A percentile compares a stretch with the other conserved stretches of the same genome.
Evolutionary conservation across 2,888 invertebrate genomes (phyloP).

Genomic region (Sarcophaga variegata): DNA sequence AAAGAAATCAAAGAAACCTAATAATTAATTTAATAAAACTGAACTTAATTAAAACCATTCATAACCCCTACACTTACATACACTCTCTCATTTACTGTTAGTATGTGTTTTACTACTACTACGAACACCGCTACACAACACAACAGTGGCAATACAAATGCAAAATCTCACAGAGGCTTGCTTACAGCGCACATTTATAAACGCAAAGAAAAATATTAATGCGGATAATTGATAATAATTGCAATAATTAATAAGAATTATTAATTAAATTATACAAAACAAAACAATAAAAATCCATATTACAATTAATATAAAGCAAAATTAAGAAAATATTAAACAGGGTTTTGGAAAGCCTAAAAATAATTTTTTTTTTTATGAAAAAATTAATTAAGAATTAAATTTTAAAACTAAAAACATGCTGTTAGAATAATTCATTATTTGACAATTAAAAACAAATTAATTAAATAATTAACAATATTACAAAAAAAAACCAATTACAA

Average conservation of each 20-base stretch:
- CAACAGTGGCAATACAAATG: background rate
- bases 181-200: background rate
- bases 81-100: background rate
- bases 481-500: too few species aligned
- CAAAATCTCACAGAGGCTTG: constrained; percentile 9
- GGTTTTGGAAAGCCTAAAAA: background rate
- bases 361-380: too few species aligned
- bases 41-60: constrained; percentile 58
- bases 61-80: background rate
- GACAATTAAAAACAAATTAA: too few species aligned
- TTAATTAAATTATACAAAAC: constrained; percentile 32
- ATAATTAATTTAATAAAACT: constrained; percentile 60
- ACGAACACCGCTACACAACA: background rate
- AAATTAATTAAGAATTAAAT: too few species aligned
- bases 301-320: background rate
- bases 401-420: too few species aligned
- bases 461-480: too few species aligned
- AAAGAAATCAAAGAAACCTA: constrained; percentile 38
- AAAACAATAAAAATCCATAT: background rate
- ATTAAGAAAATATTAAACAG: background rate
- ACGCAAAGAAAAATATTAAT: constrained; percentile 45
- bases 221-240: constrained; percentile 69
- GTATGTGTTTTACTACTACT: background rate
- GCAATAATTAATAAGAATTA: constrained; percentile 59
- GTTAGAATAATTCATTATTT: too few species aligned